Percentiles rank a stretch among this genome's conserved stretches.
Evolutionary conservation across 2,797 vertebrate species (phyloP).

Genomic region (Brachyrhaphis roseni): DNA sequence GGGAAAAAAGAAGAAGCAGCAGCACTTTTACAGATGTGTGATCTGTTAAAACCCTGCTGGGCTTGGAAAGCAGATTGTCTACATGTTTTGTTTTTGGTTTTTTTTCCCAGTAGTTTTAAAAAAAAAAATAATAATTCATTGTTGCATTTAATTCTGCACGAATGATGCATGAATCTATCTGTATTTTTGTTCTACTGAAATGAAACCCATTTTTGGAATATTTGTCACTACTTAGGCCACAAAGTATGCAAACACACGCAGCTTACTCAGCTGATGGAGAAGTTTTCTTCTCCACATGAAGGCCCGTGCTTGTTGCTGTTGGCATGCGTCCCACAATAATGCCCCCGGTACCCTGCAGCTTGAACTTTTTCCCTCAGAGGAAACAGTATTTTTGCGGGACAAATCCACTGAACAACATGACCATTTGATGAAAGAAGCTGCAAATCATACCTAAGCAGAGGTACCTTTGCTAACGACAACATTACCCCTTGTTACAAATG

Average conservation of each 20-base stretch:
- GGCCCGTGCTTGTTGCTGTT: slow-evolving; percentile 71
- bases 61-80: not conserved
- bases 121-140: not conserved
- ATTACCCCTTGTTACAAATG: slow-evolving; percentile 44
- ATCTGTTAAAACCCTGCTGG: slow-evolving; percentile 23
- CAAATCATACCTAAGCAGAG: slow-evolving; percentile 57
- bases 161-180: not conserved
- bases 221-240: slow-evolving; percentile 66
- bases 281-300: slow-evolving; percentile 70
- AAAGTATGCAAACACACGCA: slow-evolving; percentile 56
- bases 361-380: slow-evolving; percentile 39
- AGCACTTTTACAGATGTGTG: slow-evolving; percentile 43
- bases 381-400: slow-evolving; percentile 60
- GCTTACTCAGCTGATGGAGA: slow-evolving; percentile 63
- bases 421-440: slow-evolving; percentile 69
- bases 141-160: slow-evolving; percentile 3
- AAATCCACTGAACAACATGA: slow-evolving; percentile 66
- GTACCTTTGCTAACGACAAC: slow-evolving; percentile 46
- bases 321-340: slow-evolving; percentile 81
- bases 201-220: slow-evolving; percentile 48
- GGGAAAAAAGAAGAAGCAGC: slow-evolving; percentile 4
- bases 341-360: slow-evolving; percentile 57
- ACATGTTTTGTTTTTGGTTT: slow-evolving; percentile 10
- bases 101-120: not conserved
- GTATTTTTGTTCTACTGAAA: slow-evolving; percentile 45